These are phyloP conservation scores for Notamacropus eugenii DNA, from an alignment of 2,797 vertebrate species.

Conservation along the genomic window DNA sequence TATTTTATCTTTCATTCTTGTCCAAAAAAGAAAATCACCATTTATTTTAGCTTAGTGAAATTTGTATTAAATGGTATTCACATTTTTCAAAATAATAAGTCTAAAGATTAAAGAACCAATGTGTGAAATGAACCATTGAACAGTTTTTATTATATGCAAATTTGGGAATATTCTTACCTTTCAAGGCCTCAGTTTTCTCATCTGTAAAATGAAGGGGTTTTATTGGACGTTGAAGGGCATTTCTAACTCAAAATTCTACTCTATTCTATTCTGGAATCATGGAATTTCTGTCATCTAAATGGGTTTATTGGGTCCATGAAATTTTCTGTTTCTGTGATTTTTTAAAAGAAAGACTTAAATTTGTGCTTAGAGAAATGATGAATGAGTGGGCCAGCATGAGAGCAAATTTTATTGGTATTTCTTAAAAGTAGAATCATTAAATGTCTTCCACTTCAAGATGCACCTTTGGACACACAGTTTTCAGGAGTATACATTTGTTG, in stretches of 20 bases:
- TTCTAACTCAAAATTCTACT: not conserved
- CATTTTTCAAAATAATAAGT: constrained; percentile 35
- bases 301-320: not conserved
- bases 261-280: constrained; percentile 51
- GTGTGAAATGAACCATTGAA: constrained; percentile 44
- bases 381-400: not conserved
- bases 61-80: constrained; percentile 51
- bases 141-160: not conserved
- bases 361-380: constrained; percentile 36
- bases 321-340: not conserved
- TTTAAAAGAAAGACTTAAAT: constrained; percentile 64
- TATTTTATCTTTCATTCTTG: constrained; percentile 36
- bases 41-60: constrained; percentile 61
- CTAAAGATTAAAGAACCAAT: constrained; percentile 36
- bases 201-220: not conserved
- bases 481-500: constrained; percentile 51
- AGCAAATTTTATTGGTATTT: constrained; percentile 59
- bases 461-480: constrained; percentile 17
- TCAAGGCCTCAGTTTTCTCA: not conserved
- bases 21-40: constrained; percentile 51
- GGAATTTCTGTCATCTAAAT: not conserved
- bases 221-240: not conserved
- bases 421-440: constrained; percentile 3
- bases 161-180: not conserved
- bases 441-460: constrained; percentile 51